These are phyloP conservation scores for Tokudaia tokunoshimensis DNA, from an alignment of 2,797 vertebrate species.

Conservation along the genomic window DNA sequence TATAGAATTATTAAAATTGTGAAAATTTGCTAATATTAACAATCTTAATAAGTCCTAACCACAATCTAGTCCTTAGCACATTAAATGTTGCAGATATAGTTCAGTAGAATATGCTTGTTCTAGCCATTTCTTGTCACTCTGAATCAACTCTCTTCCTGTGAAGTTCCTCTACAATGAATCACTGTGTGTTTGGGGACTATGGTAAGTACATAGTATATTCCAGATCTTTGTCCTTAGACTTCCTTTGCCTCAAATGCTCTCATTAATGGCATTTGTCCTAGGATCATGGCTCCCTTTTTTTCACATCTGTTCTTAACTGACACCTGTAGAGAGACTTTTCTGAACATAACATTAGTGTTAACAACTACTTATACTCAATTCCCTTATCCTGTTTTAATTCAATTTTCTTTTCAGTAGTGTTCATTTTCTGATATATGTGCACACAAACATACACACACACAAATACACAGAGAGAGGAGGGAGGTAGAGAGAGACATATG, in stretches of 20 bases:
- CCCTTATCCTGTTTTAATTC: background rate
- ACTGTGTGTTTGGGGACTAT: background rate
- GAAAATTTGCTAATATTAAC: background rate
- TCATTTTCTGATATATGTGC: background rate
- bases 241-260: background rate
- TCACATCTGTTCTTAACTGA: background rate
- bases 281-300: background rate
- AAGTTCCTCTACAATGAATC: background rate
- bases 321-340: background rate
- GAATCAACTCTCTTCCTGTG: background rate
- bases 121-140: background rate
- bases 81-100: background rate
- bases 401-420: background rate
- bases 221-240: background rate
- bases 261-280: background rate
- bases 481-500: no score
- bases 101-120: background rate
- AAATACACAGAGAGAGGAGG: no score
- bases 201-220: background rate
- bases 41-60: background rate
- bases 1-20: constrained; percentile 23
- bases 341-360: background rate
- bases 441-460: background rate
- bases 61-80: background rate
- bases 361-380: background rate